phyloP scores from a whole-genome alignment of 2,797 vertebrate species.

The Lateolabrax maculatus region DNA sequence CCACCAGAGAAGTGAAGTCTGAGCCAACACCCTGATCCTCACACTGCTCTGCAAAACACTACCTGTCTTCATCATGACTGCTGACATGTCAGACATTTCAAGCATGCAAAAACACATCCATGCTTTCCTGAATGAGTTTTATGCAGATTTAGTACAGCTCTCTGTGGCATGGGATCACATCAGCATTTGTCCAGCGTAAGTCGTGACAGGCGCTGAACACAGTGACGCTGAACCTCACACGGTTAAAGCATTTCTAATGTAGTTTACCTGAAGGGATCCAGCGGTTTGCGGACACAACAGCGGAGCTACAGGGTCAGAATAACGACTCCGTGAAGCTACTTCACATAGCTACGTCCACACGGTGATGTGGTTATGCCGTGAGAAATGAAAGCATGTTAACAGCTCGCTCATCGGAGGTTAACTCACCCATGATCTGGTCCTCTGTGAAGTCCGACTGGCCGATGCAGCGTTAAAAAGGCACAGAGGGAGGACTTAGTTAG shows the following conservation, averaged over 20 bases:
- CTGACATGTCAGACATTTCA: neutral
- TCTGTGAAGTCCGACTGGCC: slow-evolving; percentile 87
- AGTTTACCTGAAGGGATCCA: slow-evolving; percentile 51
- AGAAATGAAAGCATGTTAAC: neutral
- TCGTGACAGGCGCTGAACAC: neutral
- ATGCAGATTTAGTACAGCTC: slow-evolving; percentile 8
- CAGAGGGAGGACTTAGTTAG: neutral
- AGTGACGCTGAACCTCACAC: neutral
- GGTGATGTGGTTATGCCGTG: too few relatives aligned
- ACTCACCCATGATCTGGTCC: slow-evolving; percentile 88
- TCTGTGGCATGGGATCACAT: neutral
- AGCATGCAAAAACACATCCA: slow-evolving; percentile 28
- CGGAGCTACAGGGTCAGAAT: slow-evolving; percentile 30
- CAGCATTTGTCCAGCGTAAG: neutral
- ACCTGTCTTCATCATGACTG: neutral
- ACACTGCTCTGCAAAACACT: slow-evolving; percentile 3
- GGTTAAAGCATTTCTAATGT: neutral
- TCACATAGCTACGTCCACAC: too few relatives aligned
- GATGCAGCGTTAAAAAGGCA: neutral
- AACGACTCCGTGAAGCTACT: slow-evolving; percentile 9
- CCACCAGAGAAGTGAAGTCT: neutral
- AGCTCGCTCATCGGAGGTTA: neutral
- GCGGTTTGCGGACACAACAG: slow-evolving; percentile 19
- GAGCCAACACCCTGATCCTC: slow-evolving; percentile 12
- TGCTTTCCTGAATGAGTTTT: neutral